These are phyloP conservation scores for Pseudomyrmex pallidus DNA, from an alignment of 1,140 invertebrate genomes.

Conservation along the genomic window DNA sequence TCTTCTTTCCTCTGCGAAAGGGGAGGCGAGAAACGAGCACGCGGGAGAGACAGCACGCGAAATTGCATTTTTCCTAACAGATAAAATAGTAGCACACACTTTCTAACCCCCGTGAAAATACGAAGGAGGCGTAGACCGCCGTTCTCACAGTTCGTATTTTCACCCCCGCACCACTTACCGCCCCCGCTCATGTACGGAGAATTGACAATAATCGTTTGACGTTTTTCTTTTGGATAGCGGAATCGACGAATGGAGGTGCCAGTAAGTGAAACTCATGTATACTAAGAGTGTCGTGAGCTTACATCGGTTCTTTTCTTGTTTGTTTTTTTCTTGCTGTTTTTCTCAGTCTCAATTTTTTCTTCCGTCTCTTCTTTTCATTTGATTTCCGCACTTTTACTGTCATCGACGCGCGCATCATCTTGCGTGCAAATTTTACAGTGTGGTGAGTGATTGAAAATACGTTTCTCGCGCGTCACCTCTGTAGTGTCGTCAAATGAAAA, in stretches of 20 bases:
- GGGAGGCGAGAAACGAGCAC: slow-evolving; percentile 56
- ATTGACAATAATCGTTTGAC: slow-evolving; percentile 79
- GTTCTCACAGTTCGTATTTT: slow-evolving; percentile 73
- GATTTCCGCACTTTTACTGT: background rate
- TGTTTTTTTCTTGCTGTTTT: slow-evolving; percentile 10
- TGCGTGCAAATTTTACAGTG: background rate
- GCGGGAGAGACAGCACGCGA: slow-evolving; percentile 67
- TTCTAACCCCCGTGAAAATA: slow-evolving; percentile 74
- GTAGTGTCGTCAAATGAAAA: slow-evolving; percentile 2
- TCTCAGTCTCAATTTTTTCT: background rate
- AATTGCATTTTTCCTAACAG: slow-evolving; percentile 73
- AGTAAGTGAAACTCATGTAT: slow-evolving; percentile 89
- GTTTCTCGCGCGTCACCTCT: slow-evolving; percentile 2
- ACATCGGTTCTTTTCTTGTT: slow-evolving; percentile 27
- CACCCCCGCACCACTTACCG: slow-evolving; percentile 67
- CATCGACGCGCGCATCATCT: too few relatives aligned
- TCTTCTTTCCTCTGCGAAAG: slow-evolving; percentile 52
- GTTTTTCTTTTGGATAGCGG: slow-evolving; percentile 87
- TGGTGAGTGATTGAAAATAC: slow-evolving; percentile 13
- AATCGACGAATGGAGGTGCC: slow-evolving; percentile 93
- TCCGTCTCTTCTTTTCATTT: background rate
- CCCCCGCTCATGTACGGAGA: slow-evolving; percentile 53
- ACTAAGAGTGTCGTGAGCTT: slow-evolving; percentile 81
- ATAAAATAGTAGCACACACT: slow-evolving; percentile 70
- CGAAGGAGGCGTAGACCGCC: slow-evolving; percentile 64